Conservation (phyloP, 2,888 invertebrate species). For the Stenodema calcarata region DNA sequence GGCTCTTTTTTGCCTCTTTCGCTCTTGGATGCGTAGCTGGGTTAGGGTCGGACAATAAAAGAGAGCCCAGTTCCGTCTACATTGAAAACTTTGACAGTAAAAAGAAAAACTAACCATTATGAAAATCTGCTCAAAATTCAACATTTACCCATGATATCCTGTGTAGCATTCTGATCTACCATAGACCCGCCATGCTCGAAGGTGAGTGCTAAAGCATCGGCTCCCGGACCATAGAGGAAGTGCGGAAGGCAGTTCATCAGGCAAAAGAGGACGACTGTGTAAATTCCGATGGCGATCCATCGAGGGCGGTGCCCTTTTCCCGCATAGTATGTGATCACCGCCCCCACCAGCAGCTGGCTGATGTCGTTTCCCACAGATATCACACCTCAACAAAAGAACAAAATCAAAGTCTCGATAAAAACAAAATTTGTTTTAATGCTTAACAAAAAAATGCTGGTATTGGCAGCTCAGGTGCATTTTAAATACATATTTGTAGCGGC, state of each 20-base stretch:
- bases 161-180: slow-evolving; percentile 62
- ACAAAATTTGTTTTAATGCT: background rate
- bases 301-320: slow-evolving; percentile 75
- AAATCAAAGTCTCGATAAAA: background rate
- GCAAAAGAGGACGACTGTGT: slow-evolving; percentile 71
- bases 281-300: slow-evolving; percentile 72
- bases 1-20: too few species aligned
- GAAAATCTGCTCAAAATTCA: too few species aligned
- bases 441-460: too few species aligned
- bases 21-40: too few species aligned
- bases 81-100: too few species aligned
- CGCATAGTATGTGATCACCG: slow-evolving; percentile 73
- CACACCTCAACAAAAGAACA: slow-evolving; percentile 63
- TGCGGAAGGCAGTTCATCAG: slow-evolving; percentile 73
- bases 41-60: too few species aligned
- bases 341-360: slow-evolving; percentile 72
- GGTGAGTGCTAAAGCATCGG: slow-evolving; percentile 70
- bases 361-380: slow-evolving; percentile 78
- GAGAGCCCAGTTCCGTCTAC: too few species aligned
- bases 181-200: slow-evolving; percentile 65
- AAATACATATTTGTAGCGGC: too few species aligned
- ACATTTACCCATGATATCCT: slow-evolving; percentile 60
- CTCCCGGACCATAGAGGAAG: slow-evolving; percentile 72
- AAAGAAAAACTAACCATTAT: too few species aligned
- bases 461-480: too few species aligned